Percentiles rank a stretch among this genome's conserved stretches.
Evolutionary conservation across 2,888 invertebrate species (phyloP).

Genomic region (Ecdyonurus torrentis): DNA sequence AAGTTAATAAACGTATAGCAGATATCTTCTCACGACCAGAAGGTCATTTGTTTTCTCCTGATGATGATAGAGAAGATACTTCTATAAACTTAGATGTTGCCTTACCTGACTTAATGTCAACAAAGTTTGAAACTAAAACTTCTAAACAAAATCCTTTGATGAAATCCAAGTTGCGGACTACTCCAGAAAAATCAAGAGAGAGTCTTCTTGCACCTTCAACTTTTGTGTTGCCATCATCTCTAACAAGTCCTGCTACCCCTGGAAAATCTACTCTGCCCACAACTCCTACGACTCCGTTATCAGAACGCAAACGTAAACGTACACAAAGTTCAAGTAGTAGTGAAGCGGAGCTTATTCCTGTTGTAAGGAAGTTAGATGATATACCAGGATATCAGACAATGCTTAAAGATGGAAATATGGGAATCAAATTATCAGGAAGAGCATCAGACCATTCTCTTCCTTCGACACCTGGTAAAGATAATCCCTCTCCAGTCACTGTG

Average conservation of each 20-base stretch:
- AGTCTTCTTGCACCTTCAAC: neutral
- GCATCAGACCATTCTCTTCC: constrained; percentile 18
- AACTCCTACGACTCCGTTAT: constrained; percentile 13
- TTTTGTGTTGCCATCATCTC: constrained; percentile 8
- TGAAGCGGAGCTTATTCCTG: constrained; percentile 42
- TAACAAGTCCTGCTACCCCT: constrained; percentile 12
- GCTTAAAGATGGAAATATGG: constrained; percentile 33
- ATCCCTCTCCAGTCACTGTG: neutral
- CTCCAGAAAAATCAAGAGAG: neutral
- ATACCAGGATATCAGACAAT: constrained; percentile 43
- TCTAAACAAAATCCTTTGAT: neutral
- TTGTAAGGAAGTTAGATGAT: constrained; percentile 43
- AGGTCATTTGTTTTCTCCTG: neutral
- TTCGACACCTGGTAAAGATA: neutral
- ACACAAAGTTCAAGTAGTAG: constrained; percentile 29
- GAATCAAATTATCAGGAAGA: constrained; percentile 21
- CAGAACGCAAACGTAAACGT: constrained; percentile 22
- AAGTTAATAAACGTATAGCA: constrained; percentile 8
- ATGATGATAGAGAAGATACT: neutral
- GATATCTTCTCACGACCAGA: neutral
- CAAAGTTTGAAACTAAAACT: neutral
- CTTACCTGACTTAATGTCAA: neutral
- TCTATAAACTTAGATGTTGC: neutral
- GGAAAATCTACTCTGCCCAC: constrained; percentile 12
- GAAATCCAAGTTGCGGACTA: neutral